phyloP scores from a whole-genome alignment of 2,113 vertebrate species.

The Tyrannus savana region DNA sequence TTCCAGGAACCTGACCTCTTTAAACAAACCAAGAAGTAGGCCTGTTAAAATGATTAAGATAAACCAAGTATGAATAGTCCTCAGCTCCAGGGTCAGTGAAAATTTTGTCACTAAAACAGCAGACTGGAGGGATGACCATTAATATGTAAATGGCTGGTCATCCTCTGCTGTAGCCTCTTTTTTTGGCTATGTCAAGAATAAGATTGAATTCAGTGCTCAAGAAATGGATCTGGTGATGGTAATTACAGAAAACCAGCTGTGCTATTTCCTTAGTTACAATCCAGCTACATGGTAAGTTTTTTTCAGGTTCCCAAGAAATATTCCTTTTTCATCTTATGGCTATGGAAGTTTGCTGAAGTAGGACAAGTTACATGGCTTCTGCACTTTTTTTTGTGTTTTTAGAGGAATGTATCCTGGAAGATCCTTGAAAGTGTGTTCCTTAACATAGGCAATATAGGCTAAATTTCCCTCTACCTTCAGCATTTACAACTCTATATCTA shows the following conservation, averaged over 20 bases:
- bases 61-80: background rate
- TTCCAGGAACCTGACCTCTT: background rate
- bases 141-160: background rate
- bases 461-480: background rate
- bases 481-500: background rate
- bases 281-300: accelerated
- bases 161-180: background rate
- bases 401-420: background rate
- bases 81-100: background rate
- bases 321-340: background rate
- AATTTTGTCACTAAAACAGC: background rate
- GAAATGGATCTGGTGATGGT: background rate
- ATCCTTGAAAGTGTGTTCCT: background rate
- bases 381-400: background rate
- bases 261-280: background rate
- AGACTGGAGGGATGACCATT: background rate
- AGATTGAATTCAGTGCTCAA: background rate
- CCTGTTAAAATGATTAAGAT: background rate
- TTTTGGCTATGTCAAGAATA: background rate
- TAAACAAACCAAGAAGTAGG: background rate
- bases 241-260: background rate
- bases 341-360: background rate
- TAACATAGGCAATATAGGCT: background rate
- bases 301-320: background rate
- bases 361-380: background rate